Conservation (phyloP, 1,140 invertebrate species). For the Trachymyrmex septentrionalis region DNA sequence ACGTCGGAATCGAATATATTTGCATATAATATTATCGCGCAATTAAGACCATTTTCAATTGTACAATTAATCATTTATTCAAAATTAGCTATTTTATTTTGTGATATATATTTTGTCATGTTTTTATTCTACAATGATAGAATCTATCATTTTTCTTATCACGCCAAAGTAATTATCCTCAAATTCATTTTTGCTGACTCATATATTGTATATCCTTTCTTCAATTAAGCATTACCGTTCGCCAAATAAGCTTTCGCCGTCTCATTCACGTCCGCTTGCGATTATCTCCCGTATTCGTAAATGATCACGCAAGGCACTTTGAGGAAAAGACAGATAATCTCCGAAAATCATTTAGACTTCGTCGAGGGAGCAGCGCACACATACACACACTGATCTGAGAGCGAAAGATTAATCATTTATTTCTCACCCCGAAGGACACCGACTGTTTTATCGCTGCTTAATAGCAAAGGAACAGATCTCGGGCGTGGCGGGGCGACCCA, state of each 20-base stretch:
- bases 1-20: neutral
- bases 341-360: constrained; percentile 67
- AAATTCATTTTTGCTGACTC: neutral
- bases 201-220: neutral
- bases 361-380: neutral
- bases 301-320: constrained; percentile 37
- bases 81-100: neutral
- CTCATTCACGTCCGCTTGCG: neutral
- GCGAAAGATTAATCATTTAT: constrained; percentile 40
- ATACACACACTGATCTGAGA: constrained; percentile 18
- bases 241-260: neutral
- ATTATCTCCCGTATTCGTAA: constrained; percentile 15
- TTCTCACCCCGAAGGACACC: constrained; percentile 17
- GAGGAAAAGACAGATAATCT: constrained; percentile 38
- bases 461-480: constrained; percentile 47
- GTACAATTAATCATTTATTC: constrained; percentile 3
- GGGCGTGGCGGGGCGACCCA: neutral
- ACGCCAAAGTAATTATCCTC: neutral
- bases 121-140: neutral
- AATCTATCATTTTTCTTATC: constrained; percentile 9
- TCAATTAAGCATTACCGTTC: constrained; percentile 22
- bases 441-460: constrained; percentile 66
- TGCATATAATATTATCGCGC: constrained; percentile 13
- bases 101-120: neutral
- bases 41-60: constrained; percentile 24